phyloP scores from a whole-genome alignment of 2,113 vertebrate genomes.

The Hydrochoerus hydrochaeris region DNA sequence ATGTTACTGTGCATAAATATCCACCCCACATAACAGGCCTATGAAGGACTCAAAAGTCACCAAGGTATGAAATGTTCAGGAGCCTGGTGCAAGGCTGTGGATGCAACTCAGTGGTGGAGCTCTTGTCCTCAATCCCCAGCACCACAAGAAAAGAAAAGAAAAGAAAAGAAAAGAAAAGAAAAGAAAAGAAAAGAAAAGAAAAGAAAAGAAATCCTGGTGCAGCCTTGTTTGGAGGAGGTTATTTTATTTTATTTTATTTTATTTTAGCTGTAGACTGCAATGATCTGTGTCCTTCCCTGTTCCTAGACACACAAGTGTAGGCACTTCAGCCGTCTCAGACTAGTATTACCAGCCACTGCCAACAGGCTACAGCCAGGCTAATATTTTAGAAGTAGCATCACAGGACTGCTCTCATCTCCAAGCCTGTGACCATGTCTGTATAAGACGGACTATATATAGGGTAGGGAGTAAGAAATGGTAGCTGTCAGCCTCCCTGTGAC shows the following conservation, averaged over 20 bases:
- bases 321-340: background rate
- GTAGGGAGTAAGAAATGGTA: background rate
- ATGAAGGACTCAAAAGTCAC: background rate
- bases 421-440: background rate
- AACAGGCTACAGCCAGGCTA: background rate
- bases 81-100: background rate
- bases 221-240: background rate
- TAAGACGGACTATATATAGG: background rate
- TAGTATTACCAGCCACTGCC: background rate
- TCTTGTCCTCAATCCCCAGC: background rate
- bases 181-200: no score
- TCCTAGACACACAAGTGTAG: background rate
- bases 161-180: no score
- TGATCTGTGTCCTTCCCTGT: background rate
- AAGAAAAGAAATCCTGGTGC: background rate
- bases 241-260: no score
- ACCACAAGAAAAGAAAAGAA: background rate
- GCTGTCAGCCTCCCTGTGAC: background rate
- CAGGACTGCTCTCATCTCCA: background rate
- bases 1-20: slow-evolving; percentile 8
- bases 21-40: background rate
- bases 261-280: background rate
- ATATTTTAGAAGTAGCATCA: background rate
- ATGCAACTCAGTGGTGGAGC: background rate
- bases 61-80: background rate